Evolutionary conservation across 2,888 invertebrate species (phyloP), one percentile per base, ranked within the genome.

Genomic region (Perithous albicinctus): DNA sequence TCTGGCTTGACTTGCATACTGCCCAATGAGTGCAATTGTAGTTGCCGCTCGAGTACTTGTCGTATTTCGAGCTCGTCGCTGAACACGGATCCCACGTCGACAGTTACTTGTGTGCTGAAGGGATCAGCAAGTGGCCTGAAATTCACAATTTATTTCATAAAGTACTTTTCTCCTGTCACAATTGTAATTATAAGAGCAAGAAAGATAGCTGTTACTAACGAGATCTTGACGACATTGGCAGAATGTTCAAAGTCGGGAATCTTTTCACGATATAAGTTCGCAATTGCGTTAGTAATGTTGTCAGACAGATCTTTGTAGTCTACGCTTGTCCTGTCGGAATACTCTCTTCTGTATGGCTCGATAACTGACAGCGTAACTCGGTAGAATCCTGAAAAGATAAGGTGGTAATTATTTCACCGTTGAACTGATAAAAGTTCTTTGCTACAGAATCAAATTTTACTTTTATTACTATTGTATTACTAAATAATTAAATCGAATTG

Each of bases 51-150:
- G 3, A 97, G 92, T 0, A 94, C 91, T 2, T 93, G 90, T 29
- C 92, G 93, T 67, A 95, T 93, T 43, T 93, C 92, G 6, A 94
- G 90, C 10, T 94, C 94, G 84, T 95, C 93, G 66, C 94, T 94
- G 88, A 93, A 94, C 12, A 94, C 93, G 0, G 96, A 95, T 7
- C 95, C 94, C 70, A 97, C 93, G 90, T 97, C 96, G 82, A 96
- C 91, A 0, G 96, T 96, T 23, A 96, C 96, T 89, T 94, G 94
- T 72, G 94, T 94, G 7, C 94, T 93, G 89, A 96, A 95, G 48
- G 93, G 92, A 86, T 96, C 96, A 1, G 92, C 90, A 20, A 93
- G 91, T 1, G 94, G 94, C 85, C 95, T 95, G 92, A n/a, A 66
- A 63, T 76, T 75, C n/a, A 20, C n/a, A 38, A 56, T n/a, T 69